These are phyloP conservation scores for Arvicanthis niloticus DNA, from an alignment of 2,113 vertebrate species.

Conservation along the genomic window DNA sequence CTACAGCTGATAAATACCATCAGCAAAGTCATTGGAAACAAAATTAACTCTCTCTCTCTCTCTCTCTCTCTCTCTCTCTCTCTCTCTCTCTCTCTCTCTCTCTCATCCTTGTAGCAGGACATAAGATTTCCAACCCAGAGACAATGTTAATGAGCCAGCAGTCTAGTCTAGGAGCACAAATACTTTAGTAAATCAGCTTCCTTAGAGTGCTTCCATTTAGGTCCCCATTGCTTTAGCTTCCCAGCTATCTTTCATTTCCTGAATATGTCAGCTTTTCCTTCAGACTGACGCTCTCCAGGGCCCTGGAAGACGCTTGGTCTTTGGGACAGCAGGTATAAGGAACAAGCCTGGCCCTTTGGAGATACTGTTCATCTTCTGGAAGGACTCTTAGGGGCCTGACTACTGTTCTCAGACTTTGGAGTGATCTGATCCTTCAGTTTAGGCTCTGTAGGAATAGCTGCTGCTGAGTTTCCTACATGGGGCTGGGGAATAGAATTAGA, in stretches of 20 bases:
- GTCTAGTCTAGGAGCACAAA: not conserved
- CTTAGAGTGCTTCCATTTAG: slow-evolving; percentile 2
- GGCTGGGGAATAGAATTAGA: slow-evolving; percentile 92
- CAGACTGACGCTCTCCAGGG: not conserved
- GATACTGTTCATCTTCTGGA: slow-evolving; percentile 74
- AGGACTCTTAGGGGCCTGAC: slow-evolving; percentile 67
- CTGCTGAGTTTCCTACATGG: slow-evolving; percentile 58
- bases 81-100: too few relatives aligned
- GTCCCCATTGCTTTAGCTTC: not conserved
- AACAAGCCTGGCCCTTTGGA: not conserved
- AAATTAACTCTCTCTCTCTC: too few relatives aligned
- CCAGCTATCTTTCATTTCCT: not conserved
- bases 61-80: too few relatives aligned
- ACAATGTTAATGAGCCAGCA: not conserved
- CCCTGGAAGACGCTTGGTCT: not conserved
- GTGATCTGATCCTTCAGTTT: slow-evolving; percentile 16
- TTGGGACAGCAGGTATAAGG: not conserved
- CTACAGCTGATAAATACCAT: too few relatives aligned
- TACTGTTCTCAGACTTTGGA: slow-evolving; percentile 66
- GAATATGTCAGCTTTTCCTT: not conserved
- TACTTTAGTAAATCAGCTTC: not conserved
- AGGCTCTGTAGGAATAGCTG: not conserved
- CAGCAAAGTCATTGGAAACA: too few relatives aligned
- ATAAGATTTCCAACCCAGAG: not conserved
- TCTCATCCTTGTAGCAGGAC: not conserved